Evolutionary conservation across 1,140 invertebrate genomes (phyloP), one percentile per base, ranked within the genome.

Genomic region (Tyrophagus putrescentiae): DNA sequence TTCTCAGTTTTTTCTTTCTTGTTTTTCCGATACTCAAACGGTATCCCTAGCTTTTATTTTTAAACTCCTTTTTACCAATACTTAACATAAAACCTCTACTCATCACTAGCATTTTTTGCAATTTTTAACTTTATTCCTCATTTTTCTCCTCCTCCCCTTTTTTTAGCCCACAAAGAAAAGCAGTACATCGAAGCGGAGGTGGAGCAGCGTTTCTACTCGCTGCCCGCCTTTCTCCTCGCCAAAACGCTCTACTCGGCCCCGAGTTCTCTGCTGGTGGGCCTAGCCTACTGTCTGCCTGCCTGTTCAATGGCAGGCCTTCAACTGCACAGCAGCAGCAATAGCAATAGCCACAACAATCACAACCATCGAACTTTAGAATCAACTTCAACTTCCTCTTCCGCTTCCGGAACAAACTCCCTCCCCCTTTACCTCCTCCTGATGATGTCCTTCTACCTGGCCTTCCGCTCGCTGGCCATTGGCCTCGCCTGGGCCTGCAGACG

Each of bases 301-400:
- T 92, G 87, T 68, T 85, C 85, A 21, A 91, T 92, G 87, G 82
- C 83, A 9, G 86, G 87, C 0, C 73, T 91, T 0, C 75, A 79
- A 36, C 25, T 32, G 6, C 52, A 54, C 27, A 27, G 31, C 16
- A n/a, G n/a, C n/a, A n/a, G n/a, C n/a, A n/a, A n/a, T n/a, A n/a
- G n/a, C n/a, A n/a, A n/a, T n/a, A n/a, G n/a, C n/a, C n/a, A n/a
- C n/a, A 72, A 71, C n/a, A n/a, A n/a, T n/a, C n/a, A n/a, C n/a
- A n/a, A 66, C 71, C 60, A 69, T 73, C 75, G n/a, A n/a, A n/a
- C n/a, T n/a, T n/a, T n/a, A n/a, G n/a, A n/a, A n/a, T n/a, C n/a
- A n/a, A n/a, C n/a, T n/a, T n/a, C n/a, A n/a, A n/a, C n/a, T n/a
- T n/a, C n/a, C n/a, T n/a, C n/a, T n/a, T n/a, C n/a, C n/a, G n/a